Evolutionary conservation across 2,113 vertebrate genomes (phyloP).

Genomic region (Aldabrachelys gigantea): DNA sequence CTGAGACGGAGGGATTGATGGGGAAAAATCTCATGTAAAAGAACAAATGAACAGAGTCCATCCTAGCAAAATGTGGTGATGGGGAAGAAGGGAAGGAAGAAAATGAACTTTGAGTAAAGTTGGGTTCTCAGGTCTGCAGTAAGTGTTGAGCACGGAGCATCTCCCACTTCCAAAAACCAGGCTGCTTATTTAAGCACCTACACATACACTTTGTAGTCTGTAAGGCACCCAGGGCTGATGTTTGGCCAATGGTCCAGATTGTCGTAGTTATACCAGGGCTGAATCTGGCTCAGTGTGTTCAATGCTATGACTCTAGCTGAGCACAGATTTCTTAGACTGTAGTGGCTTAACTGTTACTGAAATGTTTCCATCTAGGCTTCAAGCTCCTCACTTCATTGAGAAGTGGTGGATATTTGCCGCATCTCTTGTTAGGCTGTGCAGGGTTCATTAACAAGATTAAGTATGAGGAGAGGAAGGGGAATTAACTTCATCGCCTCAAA

Average conservation of each 20-base stretch:
- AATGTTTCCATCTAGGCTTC: not conserved
- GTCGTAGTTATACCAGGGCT: not conserved
- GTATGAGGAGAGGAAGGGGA: not conserved
- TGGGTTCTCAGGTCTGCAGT: not conserved
- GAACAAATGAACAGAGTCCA: not conserved
- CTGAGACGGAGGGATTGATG: not conserved
- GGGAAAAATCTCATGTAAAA: not conserved
- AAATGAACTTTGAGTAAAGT: not conserved
- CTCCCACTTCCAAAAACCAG: not conserved
- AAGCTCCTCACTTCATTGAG: not conserved
- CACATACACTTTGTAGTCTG: not conserved
- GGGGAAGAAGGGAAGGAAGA: not conserved
- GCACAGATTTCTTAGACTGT: not conserved
- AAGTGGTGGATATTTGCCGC: not conserved
- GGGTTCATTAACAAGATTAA: not conserved
- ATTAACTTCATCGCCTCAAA: rapidly evolving
- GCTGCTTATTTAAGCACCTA: not conserved
- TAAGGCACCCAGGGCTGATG: not conserved
- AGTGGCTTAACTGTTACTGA: not conserved
- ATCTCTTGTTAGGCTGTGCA: not conserved
- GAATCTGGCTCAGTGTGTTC: not conserved
- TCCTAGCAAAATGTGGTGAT: not conserved
- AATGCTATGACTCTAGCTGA: not conserved
- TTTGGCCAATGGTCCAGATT: not conserved
- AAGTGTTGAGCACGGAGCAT: not conserved